Evolutionary conservation across 2,797 vertebrate species (phyloP).

Genomic region (Nannoperca australis): DNA sequence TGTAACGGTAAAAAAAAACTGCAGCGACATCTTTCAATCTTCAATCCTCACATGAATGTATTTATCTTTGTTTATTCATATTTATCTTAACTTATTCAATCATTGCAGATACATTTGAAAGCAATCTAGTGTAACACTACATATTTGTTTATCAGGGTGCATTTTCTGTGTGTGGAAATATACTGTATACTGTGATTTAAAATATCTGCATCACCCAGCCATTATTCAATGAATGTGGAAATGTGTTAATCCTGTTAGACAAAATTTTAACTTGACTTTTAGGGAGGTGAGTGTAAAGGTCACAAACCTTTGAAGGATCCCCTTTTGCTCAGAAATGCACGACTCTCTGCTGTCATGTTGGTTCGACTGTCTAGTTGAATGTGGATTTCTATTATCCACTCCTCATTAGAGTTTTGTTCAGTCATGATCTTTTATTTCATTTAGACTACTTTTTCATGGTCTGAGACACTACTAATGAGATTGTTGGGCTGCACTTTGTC

Average conservation of each 20-base stretch:
- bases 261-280: background rate
- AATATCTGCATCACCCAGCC: background rate
- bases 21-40: background rate
- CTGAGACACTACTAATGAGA: slow-evolving; percentile 39
- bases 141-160: background rate
- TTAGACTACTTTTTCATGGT: slow-evolving; percentile 15
- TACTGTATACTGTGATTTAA: background rate
- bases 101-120: background rate
- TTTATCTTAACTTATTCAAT: background rate
- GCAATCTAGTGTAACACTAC: background rate
- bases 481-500: slow-evolving; percentile 26
- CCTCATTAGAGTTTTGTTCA: background rate
- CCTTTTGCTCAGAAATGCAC: slow-evolving; percentile 1
- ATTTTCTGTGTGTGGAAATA: background rate
- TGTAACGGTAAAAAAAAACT: background rate
- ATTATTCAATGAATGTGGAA: background rate
- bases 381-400: background rate
- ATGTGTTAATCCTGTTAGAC: background rate
- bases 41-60: background rate
- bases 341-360: background rate
- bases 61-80: background rate
- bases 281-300: background rate
- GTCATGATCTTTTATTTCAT: background rate
- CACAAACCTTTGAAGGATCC: background rate
- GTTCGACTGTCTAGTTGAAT: background rate